Conservation (phyloP, 2,113 vertebrate species). For the Pica pica region DNA sequence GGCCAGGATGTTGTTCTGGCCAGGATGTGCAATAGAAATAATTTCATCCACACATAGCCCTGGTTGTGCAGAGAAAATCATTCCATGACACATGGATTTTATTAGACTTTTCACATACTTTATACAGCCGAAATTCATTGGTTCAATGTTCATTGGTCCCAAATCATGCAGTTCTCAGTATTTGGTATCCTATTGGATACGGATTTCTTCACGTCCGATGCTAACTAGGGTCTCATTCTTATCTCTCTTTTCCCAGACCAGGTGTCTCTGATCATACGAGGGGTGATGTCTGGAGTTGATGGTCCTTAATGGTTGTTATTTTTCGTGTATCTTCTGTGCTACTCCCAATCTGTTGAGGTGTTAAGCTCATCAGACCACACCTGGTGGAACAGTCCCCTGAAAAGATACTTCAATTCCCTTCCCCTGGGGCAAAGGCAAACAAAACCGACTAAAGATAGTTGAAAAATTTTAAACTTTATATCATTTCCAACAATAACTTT, state of each 20-base stretch:
- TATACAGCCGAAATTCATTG: neutral
- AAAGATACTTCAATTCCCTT: neutral
- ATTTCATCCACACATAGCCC: neutral
- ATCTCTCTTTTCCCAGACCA: neutral
- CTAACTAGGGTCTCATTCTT: neutral
- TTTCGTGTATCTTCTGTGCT: neutral
- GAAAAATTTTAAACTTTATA: neutral
- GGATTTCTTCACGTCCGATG: rapidly evolving
- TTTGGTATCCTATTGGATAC: neutral
- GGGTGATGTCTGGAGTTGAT: neutral
- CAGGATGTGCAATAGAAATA: neutral
- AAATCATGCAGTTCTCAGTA: neutral
- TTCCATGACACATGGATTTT: neutral
- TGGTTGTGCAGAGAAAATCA: neutral
- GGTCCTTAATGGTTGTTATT: neutral
- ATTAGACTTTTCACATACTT: neutral
- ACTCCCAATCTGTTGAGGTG: neutral
- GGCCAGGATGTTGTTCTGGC: neutral
- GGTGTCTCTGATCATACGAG: rapidly evolving
- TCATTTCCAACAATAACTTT: neutral
- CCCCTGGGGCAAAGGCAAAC: neutral
- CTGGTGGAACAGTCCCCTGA: neutral
- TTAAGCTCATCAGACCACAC: rapidly evolving
- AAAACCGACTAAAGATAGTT: neutral
- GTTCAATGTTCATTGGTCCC: neutral